Percentiles rank a stretch among this genome's conserved stretches.
Evolutionary conservation across 2,113 vertebrate genomes (phyloP).

Genomic region (Rhombomys opimus): DNA sequence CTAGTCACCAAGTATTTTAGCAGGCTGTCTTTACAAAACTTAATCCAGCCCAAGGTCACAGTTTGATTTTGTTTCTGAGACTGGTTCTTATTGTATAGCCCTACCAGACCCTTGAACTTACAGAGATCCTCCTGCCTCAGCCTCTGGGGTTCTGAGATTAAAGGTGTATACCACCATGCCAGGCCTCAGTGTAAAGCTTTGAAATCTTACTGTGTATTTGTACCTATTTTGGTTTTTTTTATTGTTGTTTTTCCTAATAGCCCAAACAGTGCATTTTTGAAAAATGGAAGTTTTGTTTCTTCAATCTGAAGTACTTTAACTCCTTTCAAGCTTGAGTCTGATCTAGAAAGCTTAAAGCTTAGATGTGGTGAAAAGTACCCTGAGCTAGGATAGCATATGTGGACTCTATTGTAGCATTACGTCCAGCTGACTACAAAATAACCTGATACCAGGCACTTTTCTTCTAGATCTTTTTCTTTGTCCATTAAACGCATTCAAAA

Average conservation of each 20-base stretch:
- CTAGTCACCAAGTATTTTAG: background rate
- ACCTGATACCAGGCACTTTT: background rate
- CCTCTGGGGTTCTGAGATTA: background rate
- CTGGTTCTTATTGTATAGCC: background rate
- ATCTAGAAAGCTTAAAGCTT: constrained; percentile 18
- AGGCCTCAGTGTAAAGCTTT: background rate
- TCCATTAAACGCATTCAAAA: background rate
- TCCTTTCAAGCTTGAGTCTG: constrained; percentile 23
- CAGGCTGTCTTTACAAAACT: background rate
- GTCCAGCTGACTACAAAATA: background rate
- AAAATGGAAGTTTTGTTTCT: constrained; percentile 6
- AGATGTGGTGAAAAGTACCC: constrained; percentile 5
- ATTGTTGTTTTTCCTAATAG: background rate
- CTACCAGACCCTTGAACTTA: background rate
- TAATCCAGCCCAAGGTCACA: constrained; percentile 2
- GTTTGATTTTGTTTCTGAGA: constrained; percentile 1
- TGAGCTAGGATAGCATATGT: background rate
- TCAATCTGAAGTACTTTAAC: constrained; percentile 26
- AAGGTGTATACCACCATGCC: background rate
- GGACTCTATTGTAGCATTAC: background rate
- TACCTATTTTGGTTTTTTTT: background rate
- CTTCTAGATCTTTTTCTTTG: background rate
- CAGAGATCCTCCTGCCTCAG: background rate
- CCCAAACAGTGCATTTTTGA: constrained; percentile 26
- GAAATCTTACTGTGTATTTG: constrained; percentile 19